Evolutionary conservation across 1,140 invertebrate species (phyloP).

Genomic region (Hylaeus volcanicus): DNA sequence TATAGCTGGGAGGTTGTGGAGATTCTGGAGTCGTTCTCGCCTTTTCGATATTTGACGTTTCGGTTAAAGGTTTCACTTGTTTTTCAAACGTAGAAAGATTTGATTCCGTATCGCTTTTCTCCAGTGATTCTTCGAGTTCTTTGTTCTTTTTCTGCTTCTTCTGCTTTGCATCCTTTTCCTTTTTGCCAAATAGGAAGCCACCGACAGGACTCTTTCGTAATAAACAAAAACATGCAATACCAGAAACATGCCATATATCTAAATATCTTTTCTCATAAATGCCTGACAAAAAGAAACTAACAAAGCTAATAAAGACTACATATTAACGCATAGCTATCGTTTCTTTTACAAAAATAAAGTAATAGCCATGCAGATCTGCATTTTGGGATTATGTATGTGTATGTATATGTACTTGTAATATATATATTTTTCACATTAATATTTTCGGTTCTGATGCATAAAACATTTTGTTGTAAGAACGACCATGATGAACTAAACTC

Average conservation of each 20-base stretch:
- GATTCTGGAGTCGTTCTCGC: conserved; percentile 69
- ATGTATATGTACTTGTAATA: not conserved
- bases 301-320: conserved; percentile 30
- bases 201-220: conserved; percentile 75
- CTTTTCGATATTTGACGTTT: conserved; percentile 66
- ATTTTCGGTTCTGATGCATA: not conserved
- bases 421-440: not conserved
- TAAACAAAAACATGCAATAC: conserved; percentile 65
- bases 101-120: conserved; percentile 62
- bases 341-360: conserved; percentile 5
- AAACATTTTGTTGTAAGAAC: conserved; percentile 20
- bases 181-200: conserved; percentile 77
- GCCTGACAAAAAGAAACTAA: conserved; percentile 14
- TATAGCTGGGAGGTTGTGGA: conserved; percentile 80
- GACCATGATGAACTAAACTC: conserved; percentile 18
- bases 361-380: conserved; percentile 39
- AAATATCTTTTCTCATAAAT: conserved; percentile 9
- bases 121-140: conserved; percentile 68
- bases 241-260: conserved; percentile 55
- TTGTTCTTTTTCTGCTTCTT: conserved; percentile 74
- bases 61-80: conserved; percentile 11
- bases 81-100: conserved; percentile 68
- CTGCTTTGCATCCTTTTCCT: conserved; percentile 76
- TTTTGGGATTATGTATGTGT: not conserved
- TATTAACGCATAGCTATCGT: not conserved